Conservation (phyloP, 2,113 vertebrate genomes). For the Microtus oregoni region DNA sequence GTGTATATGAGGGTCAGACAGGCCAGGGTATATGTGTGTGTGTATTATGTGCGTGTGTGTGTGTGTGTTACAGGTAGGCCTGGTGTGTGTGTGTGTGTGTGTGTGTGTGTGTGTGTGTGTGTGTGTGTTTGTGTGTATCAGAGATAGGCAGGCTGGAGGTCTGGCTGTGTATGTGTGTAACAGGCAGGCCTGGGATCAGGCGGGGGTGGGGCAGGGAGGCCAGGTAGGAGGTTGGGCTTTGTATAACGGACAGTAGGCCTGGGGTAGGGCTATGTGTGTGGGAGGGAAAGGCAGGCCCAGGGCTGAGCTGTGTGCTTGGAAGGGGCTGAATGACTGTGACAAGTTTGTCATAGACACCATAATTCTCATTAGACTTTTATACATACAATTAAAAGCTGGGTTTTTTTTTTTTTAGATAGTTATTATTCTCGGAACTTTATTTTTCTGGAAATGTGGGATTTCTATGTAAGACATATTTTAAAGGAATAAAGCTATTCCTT, state of each 20-base stretch:
- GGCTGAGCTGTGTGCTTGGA: neutral
- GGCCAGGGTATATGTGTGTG: too few species aligned
- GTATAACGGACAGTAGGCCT: neutral
- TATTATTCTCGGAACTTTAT: neutral
- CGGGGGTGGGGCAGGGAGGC: fast-evolving
- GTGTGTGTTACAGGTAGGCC: neutral
- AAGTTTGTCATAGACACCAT: neutral
- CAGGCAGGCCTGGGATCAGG: neutral
- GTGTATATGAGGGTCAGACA: neutral
- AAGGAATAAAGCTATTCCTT: neutral
- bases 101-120: neutral
- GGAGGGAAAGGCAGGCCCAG: too few species aligned
- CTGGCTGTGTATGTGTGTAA: neutral
- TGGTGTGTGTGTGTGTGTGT: too few species aligned
- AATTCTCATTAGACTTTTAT: neutral
- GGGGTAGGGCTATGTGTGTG: neutral
- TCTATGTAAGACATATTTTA: neutral
- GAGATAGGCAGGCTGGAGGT: neutral
- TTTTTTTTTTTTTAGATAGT: neutral
- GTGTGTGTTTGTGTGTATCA: neutral
- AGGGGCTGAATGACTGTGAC: neutral
- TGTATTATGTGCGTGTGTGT: too few species aligned
- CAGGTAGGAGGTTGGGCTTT: neutral
- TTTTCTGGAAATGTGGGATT: constrained; percentile 47
- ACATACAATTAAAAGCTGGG: neutral